Evolutionary conservation across 2,797 vertebrate species (phyloP), one percentile per base, ranked within the genome.

Genomic region (Poeciliopsis turneri): DNA sequence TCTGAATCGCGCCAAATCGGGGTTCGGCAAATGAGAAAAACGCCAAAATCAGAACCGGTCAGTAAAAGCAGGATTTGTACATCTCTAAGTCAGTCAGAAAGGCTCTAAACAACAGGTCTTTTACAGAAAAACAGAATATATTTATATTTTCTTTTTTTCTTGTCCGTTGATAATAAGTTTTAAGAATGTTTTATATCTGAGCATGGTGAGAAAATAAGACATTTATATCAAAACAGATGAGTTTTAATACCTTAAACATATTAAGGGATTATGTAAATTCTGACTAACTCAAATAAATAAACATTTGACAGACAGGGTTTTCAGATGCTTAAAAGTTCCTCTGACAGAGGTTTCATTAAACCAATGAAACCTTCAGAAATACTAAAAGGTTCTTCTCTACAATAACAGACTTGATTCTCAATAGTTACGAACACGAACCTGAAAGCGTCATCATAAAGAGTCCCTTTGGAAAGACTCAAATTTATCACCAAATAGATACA

Each of bases 291-390:
- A 10, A 77, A 84, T 72, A 79, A 90, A 87, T 20, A 8, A 20
- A 23, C 0, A 87, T 88, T 86, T 92, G 85, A 83, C 83, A 89
- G 76, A 75, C 55, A 0, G 28, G 76, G 79, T 77, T 36, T 36
- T 84, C 88, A 86, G 87, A 85, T 83, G 77, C 78, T 77, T 55
- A 51, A 84, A 89, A 84, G 77, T 78, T 61, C 79, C 88, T 72
- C 76, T 18, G 71, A 86, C 79, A 71, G 77, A 88, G 77, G 36
- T 36, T 36, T 36, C 61, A 20, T 39, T 41, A 39, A 39, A 66
- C 18, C 20, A 9, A 23, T 39, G 23, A 66, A 68, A 41, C 64
- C 9, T 41, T 23, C n/a, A 53, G 57, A 18, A 86, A 51, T 74
- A 46, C 51, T 78, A 71, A 75, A 57, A 80, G 72, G 47, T 72